phyloP scores from a whole-genome alignment of 2,113 vertebrate genomes.

The Barnardius zonarius region DNA sequence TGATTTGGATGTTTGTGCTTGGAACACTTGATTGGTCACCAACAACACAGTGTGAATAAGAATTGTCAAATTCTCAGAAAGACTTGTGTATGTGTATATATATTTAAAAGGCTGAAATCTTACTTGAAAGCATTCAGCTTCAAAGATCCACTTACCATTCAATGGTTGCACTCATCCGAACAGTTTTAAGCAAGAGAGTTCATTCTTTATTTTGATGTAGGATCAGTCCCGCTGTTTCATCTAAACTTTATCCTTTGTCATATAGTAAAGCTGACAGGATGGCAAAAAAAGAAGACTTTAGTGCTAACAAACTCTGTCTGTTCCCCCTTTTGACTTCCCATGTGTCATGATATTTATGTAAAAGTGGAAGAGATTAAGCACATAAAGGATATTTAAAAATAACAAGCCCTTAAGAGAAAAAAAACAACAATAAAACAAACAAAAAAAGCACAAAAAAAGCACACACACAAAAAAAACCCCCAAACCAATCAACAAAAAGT shows the following conservation, averaged over 20 bases:
- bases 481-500: not conserved
- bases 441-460: not conserved
- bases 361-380: not conserved
- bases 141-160: not conserved
- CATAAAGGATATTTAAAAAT: not conserved
- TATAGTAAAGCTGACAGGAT: not conserved
- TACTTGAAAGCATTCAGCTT: not conserved
- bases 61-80: not conserved
- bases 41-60: not conserved
- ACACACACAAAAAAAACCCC: too few species aligned
- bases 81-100: rapidly evolving
- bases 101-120: not conserved
- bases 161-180: not conserved
- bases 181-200: not conserved
- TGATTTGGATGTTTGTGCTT: not conserved
- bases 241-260: not conserved
- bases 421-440: not conserved
- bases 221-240: not conserved
- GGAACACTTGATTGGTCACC: not conserved
- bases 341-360: not conserved
- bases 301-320: not conserved
- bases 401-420: not conserved
- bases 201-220: slow-evolving; percentile 9
- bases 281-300: not conserved
- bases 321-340: not conserved